phyloP scores from a whole-genome alignment of 1,140 invertebrate genomes.

The Coenobita brevimanus region DNA sequence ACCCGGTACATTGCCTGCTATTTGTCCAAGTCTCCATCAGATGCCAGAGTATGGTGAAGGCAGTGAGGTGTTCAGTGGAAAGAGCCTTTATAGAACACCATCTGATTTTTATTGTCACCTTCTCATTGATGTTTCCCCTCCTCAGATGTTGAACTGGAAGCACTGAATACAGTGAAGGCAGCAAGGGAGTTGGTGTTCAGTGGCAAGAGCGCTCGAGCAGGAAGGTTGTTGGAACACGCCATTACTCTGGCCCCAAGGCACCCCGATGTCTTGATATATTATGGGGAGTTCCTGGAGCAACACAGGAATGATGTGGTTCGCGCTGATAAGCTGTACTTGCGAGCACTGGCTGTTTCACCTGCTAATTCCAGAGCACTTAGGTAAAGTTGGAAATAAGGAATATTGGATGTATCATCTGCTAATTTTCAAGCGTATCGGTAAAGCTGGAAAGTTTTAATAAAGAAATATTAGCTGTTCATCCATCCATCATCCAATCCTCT shows the following conservation, averaged over 20 bases:
- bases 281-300: slow-evolving; percentile 94
- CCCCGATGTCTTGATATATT: slow-evolving; percentile 92
- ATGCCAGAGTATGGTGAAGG: no score
- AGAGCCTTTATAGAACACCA: background rate
- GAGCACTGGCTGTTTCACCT: slow-evolving; percentile 88
- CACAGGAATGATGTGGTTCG: slow-evolving; percentile 88
- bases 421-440: background rate
- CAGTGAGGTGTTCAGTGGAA: background rate
- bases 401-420: slow-evolving; percentile 81
- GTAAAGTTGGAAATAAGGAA: slow-evolving; percentile 88
- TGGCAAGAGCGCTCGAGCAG: slow-evolving; percentile 89
- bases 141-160: slow-evolving; percentile 78
- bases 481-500: no score
- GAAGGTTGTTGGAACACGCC: slow-evolving; percentile 92
- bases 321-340: slow-evolving; percentile 91
- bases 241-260: slow-evolving; percentile 91
- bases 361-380: slow-evolving; percentile 85
- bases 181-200: slow-evolving; percentile 87
- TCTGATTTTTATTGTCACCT: no score
- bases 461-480: no score
- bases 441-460: background rate
- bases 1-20: no score
- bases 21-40: no score
- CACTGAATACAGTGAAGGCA: slow-evolving; percentile 85
- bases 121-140: no score